Conservation (phyloP, 2,888 invertebrate genomes). For the Diloba caeruleocephala region DNA sequence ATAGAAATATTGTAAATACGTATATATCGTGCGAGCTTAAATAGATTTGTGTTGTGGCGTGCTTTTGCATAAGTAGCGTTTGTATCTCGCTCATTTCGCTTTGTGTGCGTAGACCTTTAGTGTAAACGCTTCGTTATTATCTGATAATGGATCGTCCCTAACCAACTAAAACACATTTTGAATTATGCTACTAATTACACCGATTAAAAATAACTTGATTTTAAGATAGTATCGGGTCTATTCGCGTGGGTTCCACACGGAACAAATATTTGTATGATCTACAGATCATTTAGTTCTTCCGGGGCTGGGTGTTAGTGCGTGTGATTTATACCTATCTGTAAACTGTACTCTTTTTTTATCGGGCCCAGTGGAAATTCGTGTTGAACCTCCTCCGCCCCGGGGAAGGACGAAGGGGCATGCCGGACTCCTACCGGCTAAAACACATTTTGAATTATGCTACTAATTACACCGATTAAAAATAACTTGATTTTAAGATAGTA, state of each 20-base stretch:
- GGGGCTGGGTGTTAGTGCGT: no score
- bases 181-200: constrained; percentile 48
- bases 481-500: constrained; percentile 10
- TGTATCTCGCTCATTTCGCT: constrained; percentile 66
- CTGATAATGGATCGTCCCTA: constrained; percentile 67
- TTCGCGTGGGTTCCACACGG: no score
- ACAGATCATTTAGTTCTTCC: no score
- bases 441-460: constrained; percentile 44
- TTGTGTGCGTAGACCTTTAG: constrained; percentile 75
- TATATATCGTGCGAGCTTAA: constrained; percentile 78
- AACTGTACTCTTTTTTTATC: no score
- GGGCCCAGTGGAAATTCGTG: no score
- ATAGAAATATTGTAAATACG: constrained; percentile 87
- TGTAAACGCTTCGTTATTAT: constrained; percentile 73
- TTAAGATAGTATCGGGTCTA: no score
- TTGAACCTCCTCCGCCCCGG: no score
- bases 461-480: constrained; percentile 51
- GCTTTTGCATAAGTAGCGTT: constrained; percentile 82
- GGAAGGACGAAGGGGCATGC: no score
- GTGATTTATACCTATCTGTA: no score
- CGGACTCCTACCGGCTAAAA: constrained; percentile 51
- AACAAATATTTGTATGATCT: no score
- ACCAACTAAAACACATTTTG: constrained; percentile 48
- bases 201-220: constrained; percentile 38
- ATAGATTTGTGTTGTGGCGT: constrained; percentile 83